A percentile compares a stretch with the other conserved stretches of the same genome.
These are phyloP conservation scores for Trachymyrmex septentrionalis DNA, from an alignment of 1,140 invertebrate species.

Conservation along the genomic window DNA sequence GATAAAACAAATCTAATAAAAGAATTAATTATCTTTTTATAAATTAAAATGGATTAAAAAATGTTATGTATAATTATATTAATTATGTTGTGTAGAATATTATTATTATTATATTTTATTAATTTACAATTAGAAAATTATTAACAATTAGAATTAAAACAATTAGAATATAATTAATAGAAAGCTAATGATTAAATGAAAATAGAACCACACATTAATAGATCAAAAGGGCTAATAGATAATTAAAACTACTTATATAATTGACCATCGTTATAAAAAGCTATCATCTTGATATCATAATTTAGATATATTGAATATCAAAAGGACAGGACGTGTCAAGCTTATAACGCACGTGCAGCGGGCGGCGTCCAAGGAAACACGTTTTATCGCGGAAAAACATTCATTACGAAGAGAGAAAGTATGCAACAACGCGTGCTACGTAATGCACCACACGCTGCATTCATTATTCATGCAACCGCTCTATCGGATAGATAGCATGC, in stretches of 20 bases:
- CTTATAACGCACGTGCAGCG: conserved; percentile 19
- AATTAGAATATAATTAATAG: too few species aligned
- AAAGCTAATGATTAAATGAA: background rate
- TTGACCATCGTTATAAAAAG: background rate
- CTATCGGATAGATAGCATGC: conserved; percentile 21
- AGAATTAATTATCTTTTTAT: background rate
- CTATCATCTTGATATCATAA: background rate
- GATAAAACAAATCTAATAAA: background rate
- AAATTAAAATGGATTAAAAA: background rate
- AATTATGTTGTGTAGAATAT: background rate
- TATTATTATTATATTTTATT: conserved; percentile 1
- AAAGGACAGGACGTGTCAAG: conserved; percentile 19
- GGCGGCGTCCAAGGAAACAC: conserved; percentile 30
- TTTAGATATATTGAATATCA: conserved; percentile 11
- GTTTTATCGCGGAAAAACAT: conserved; percentile 8
- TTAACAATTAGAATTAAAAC: too few species aligned
- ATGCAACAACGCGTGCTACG: conserved; percentile 16
- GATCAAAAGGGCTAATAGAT: background rate
- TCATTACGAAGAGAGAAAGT: conserved; percentile 61
- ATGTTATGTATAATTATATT: background rate
- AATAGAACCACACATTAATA: background rate
- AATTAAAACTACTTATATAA: background rate
- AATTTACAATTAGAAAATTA: background rate
- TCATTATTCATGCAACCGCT: conserved; percentile 58
- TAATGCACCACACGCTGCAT: conserved; percentile 40